phyloP scores from a whole-genome alignment of 2,888 invertebrate species.

The Cacoxenus indagator region DNA sequence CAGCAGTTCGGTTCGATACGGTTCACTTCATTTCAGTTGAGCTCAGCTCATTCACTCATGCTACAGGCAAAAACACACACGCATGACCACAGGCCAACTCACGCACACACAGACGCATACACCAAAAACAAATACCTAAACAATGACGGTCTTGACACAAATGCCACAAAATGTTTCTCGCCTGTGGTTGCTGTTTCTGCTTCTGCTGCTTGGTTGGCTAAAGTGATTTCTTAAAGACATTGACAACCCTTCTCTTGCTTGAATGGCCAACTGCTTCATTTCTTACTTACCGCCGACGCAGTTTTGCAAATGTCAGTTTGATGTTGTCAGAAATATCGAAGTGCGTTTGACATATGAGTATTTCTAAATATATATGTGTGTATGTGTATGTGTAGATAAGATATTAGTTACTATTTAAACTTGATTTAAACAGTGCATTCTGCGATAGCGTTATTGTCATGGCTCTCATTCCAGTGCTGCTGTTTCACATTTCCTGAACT shows the following conservation, averaged over 20 bases:
- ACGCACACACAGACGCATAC: neutral
- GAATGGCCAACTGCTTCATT: slow-evolving; percentile 33
- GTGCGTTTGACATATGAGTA: slow-evolving; percentile 61
- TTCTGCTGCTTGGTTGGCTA: slow-evolving; percentile 42
- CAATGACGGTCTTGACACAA: neutral
- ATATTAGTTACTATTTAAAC: slow-evolving; percentile 51
- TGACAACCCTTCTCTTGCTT: neutral
- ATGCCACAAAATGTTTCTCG: slow-evolving; percentile 52
- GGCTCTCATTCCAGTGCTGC: neutral
- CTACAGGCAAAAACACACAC: neutral
- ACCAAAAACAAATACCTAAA: neutral
- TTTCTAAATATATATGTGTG: neutral
- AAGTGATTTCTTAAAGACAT: slow-evolving; percentile 59
- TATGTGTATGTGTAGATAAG: slow-evolving; percentile 32
- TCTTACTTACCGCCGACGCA: too few species aligned
- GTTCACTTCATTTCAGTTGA: too few species aligned
- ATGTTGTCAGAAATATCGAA: slow-evolving; percentile 61
- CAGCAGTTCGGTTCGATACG: too few species aligned
- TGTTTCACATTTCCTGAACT: slow-evolving; percentile 23
- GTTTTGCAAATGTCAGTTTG: slow-evolving; percentile 63
- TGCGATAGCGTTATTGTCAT: slow-evolving; percentile 11
- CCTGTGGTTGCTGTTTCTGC: slow-evolving; percentile 31
- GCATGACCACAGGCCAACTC: too few species aligned
- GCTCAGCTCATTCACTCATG: neutral
- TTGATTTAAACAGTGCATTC: too few species aligned